phyloP scores from a whole-genome alignment of 2,797 vertebrate genomes.

The Sebastes taczanowskii region DNA sequence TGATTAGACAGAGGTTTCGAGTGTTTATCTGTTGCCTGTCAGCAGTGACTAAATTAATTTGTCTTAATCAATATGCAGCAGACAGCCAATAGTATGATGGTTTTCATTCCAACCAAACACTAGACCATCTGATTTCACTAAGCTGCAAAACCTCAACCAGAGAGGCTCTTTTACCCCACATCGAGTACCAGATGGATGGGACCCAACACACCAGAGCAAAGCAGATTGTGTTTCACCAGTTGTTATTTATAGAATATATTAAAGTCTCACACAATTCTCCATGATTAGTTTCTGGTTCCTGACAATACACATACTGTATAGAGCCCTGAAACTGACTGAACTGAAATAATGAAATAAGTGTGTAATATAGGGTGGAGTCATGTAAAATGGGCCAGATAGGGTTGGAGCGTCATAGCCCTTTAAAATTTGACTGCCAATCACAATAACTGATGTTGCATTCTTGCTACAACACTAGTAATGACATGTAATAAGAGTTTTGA shows the following conservation, averaged over 20 bases:
- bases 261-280: neutral
- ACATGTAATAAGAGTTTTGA: too few relatives aligned
- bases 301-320: neutral
- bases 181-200: neutral
- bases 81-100: neutral
- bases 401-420: too few relatives aligned
- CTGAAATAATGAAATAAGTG: neutral
- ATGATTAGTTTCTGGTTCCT: neutral
- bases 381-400: too few relatives aligned
- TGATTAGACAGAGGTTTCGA: neutral
- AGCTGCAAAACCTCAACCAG: neutral
- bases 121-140: constrained; percentile 7
- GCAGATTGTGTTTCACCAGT: neutral
- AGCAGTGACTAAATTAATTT: neutral
- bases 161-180: neutral
- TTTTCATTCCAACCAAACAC: neutral
- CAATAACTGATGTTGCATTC: too few relatives aligned
- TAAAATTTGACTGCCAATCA: too few relatives aligned
- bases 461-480: too few relatives aligned
- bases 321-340: neutral
- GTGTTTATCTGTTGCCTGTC: constrained; percentile 1
- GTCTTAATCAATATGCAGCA: neutral
- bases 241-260: constrained; percentile 12
- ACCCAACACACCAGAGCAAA: neutral
- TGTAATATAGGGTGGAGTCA: too few relatives aligned